Base-by-base conservation (phyloP, 2,113 vertebrate species). In the Siniperca chuatsi region DNA sequence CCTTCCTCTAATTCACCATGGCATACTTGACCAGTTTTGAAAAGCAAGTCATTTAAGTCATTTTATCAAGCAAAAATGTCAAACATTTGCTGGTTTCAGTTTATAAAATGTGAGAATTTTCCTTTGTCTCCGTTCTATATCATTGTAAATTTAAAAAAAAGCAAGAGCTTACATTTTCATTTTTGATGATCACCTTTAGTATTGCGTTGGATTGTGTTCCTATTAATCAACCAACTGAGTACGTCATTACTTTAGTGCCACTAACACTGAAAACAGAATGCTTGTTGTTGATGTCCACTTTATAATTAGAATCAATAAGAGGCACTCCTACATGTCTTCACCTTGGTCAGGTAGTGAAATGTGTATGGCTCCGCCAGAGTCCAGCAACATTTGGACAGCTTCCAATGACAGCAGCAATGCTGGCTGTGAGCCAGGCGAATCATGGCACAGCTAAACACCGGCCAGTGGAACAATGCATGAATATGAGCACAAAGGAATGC, bases 341-440 rank as follows among this genome's bases (percentile, higher is more conserved):
- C 74, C 73, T 83, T 37, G 50, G 83, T 66, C 75, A 84, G 70
- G 77, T 78, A 44, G 62, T 78, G 79, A 85, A 81, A 78, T 80
- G 71, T 82, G 79, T 60, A 74, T 8, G 8, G 71, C 60, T 54
- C 23, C 6, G 40, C 20, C 66, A 62, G 50, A 82, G 86, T 88
- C 68, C 82, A 62, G 76, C 54, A 76, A 79, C 37, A 71, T 77
- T 78, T 85, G 90, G 80, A 78, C 40, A 52, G 62, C 12, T 29
- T 79, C 16, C 84, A 86, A 82, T n/a, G 69, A 86, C 85, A 87
- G 79, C 86, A 83, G 78, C 62, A 50, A 37, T 25, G 44, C 66
- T 90, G 87, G 89, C 86, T 21, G 35, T 6, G 71, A 71, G 87
- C 82, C 90, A 85, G 65, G 33, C 8, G 18, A 58, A 88, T 83